Percentiles rank a stretch among this genome's conserved stretches.
Conservation (phyloP, 2,888 invertebrate genomes). For the Drosophila peninsularis region DNA sequence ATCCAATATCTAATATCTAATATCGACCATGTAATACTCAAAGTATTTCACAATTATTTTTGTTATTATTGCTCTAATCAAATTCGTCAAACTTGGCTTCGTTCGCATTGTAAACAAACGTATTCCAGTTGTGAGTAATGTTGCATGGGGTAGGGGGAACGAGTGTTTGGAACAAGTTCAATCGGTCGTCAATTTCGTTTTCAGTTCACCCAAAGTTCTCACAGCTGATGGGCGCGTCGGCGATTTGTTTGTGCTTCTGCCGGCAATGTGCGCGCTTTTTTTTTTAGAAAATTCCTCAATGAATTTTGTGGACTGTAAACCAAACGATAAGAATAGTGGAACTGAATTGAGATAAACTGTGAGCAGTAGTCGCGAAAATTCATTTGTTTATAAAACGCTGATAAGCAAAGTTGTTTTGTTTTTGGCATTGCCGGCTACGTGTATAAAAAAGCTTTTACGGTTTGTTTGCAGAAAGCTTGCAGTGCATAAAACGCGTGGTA, state of each 20-base stretch:
- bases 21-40: not conserved
- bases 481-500: slow-evolving; percentile 55
- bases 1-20: not conserved
- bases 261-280: slow-evolving; percentile 43
- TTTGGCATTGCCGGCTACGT: slow-evolving; percentile 18
- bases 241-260: slow-evolving; percentile 30
- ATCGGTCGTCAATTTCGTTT: slow-evolving; percentile 8
- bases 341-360: slow-evolving; percentile 10
- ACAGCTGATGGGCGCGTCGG: slow-evolving; percentile 59
- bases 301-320: not conserved
- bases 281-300: not conserved
- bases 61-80: not conserved
- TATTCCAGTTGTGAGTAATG: not conserved
- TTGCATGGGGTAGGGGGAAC: not conserved
- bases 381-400: slow-evolving; percentile 13
- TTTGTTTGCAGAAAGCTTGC: slow-evolving; percentile 57
- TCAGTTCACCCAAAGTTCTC: slow-evolving; percentile 59
- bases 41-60: not conserved
- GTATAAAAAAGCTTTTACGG: slow-evolving; percentile 37
- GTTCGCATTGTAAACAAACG: slow-evolving; percentile 25
- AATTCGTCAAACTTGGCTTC: not conserved
- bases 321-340: not conserved
- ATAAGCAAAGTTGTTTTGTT: slow-evolving; percentile 41
- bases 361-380: slow-evolving; percentile 14
- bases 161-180: slow-evolving; percentile 11